These are phyloP conservation scores for Malurus splendens DNA, from an alignment of 2,797 vertebrate genomes.

Conservation along the genomic window DNA sequence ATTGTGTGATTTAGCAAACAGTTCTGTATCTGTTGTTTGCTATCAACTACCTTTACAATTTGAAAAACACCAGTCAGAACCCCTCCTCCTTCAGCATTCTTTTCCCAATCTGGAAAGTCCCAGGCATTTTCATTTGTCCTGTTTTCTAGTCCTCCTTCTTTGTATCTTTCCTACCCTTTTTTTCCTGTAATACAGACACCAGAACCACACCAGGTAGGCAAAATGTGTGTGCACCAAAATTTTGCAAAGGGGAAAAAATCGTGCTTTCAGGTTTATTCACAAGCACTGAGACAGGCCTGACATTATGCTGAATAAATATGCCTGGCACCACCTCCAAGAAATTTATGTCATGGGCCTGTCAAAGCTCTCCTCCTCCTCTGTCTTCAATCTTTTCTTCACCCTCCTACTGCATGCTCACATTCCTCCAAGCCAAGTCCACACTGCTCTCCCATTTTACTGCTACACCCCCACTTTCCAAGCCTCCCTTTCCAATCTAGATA, in stretches of 20 bases:
- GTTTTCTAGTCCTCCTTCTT: neutral
- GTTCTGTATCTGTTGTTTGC: neutral
- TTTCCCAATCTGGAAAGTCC: neutral
- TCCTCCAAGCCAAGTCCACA: slow-evolving; percentile 54
- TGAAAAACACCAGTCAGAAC: neutral
- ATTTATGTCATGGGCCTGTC: slow-evolving; percentile 46
- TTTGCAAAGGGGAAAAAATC: slow-evolving; percentile 6
- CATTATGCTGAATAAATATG: slow-evolving; percentile 45
- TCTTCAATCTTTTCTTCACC: slow-evolving; percentile 59
- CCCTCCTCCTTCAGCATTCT: neutral
- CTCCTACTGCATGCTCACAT: slow-evolving; percentile 52
- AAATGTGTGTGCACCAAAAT: neutral
- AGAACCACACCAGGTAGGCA: neutral
- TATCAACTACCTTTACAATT: neutral
- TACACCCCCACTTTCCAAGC: slow-evolving; percentile 15
- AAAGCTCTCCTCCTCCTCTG: slow-evolving; percentile 60
- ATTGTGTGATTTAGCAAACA: neutral
- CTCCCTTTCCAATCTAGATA: neutral
- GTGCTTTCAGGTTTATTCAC: slow-evolving; percentile 27
- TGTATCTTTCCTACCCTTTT: neutral
- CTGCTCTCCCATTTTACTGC: slow-evolving; percentile 15
- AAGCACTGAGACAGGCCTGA: slow-evolving; percentile 38
- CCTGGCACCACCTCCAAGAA: slow-evolving; percentile 53
- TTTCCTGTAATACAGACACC: neutral
- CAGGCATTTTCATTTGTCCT: neutral